These are phyloP conservation scores for Nycticebus coucang DNA, from an alignment of 2,113 vertebrate species.

Conservation along the genomic window DNA sequence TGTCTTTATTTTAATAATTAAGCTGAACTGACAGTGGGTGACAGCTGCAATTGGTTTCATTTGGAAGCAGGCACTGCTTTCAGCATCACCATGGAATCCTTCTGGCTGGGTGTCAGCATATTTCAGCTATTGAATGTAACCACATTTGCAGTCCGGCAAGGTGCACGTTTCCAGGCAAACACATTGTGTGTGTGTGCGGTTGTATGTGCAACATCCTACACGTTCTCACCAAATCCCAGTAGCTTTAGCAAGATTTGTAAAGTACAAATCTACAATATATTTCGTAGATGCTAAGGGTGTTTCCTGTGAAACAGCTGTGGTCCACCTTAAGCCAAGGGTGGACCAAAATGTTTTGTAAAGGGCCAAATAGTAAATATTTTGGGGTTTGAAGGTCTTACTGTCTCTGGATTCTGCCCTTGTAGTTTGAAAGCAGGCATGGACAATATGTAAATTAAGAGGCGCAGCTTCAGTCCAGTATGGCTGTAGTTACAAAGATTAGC, in stretches of 20 bases:
- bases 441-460: background rate
- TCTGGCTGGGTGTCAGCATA: slow-evolving; percentile 68
- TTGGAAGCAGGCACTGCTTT: slow-evolving; percentile 58
- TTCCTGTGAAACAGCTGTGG: background rate
- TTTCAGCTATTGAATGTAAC: slow-evolving; percentile 56
- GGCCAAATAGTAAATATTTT: background rate
- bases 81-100: slow-evolving; percentile 37
- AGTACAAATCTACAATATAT: background rate
- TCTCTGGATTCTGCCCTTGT: background rate
- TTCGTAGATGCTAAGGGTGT: background rate
- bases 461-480: background rate
- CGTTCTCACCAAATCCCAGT: background rate
- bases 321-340: background rate
- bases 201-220: background rate
- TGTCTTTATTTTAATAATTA: slow-evolving; percentile 78
- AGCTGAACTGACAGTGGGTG: slow-evolving; percentile 78
- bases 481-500: background rate
- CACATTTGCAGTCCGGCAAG: slow-evolving; percentile 53
- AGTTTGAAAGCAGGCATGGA: background rate
- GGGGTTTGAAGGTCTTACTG: background rate
- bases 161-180: slow-evolving; percentile 56
- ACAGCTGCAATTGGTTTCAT: slow-evolving; percentile 79
- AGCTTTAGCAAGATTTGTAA: background rate
- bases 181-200: background rate
- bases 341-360: slow-evolving; percentile 9